These are phyloP conservation scores for Falco cherrug DNA, from an alignment of 2,797 vertebrate species.

Conservation along the genomic window DNA sequence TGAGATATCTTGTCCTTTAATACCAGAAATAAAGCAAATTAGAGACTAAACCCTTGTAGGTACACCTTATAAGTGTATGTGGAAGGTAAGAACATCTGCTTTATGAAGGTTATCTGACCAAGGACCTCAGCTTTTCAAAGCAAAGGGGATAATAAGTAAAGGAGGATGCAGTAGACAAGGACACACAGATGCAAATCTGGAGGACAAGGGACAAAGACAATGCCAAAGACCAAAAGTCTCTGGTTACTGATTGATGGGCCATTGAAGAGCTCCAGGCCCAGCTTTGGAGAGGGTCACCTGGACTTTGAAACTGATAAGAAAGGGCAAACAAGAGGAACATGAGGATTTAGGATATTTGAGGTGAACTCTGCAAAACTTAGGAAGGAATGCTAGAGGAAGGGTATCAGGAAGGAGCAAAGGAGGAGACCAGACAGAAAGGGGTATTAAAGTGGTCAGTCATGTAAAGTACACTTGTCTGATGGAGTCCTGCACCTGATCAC, in stretches of 20 bases:
- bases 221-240: not conserved
- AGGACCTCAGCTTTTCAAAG: not conserved
- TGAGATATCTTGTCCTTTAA: not conserved
- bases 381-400: not conserved
- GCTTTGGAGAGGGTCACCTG: not conserved
- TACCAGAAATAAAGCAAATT: not conserved
- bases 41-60: not conserved
- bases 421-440: not conserved
- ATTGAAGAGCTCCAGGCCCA: not conserved
- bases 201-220: not conserved
- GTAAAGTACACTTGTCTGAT: not conserved
- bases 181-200: not conserved
- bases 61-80: not conserved
- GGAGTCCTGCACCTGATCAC: not conserved
- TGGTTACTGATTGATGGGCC: not conserved
- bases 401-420: not conserved
- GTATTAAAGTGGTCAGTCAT: accelerated
- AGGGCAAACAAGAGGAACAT: not conserved
- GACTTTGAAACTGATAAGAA: not conserved
- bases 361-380: not conserved
- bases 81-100: not conserved
- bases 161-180: not conserved
- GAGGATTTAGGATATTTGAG: not conserved
- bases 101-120: not conserved
- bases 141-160: not conserved